phyloP scores from a whole-genome alignment of 2,888 invertebrate species.

The Drymonia ruficornis region DNA sequence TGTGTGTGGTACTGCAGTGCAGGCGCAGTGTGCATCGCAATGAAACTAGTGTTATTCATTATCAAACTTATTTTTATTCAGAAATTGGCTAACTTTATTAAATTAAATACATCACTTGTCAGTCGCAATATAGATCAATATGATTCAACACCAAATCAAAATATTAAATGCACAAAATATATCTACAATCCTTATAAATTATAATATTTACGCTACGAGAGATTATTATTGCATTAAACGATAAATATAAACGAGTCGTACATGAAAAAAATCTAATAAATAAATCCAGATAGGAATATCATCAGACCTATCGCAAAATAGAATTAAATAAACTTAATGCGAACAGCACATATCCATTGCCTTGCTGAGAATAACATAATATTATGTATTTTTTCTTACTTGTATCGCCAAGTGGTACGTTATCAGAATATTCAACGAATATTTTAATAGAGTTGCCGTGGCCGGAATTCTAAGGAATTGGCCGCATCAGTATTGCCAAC shows the following conservation, averaged over 20 bases:
- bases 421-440: too few species aligned
- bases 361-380: background rate
- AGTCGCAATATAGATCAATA: constrained; percentile 51
- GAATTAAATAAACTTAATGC: constrained; percentile 43
- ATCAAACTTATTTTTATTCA: constrained; percentile 42
- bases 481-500: too few species aligned
- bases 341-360: constrained; percentile 19
- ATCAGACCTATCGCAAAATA: constrained; percentile 19
- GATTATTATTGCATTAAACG: constrained; percentile 45
- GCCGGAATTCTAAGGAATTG: too few species aligned
- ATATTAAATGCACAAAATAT: constrained; percentile 58
- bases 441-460: too few species aligned
- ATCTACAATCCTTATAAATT: constrained; percentile 44
- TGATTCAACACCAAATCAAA: constrained; percentile 46
- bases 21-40: background rate
- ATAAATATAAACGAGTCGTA: constrained; percentile 38
- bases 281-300: constrained; percentile 23
- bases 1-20: too few species aligned
- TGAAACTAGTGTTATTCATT: constrained; percentile 4
- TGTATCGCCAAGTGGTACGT: too few species aligned
- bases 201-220: constrained; percentile 35
- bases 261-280: constrained; percentile 28
- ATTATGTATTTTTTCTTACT: too few species aligned
- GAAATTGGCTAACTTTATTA: constrained; percentile 46
- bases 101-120: constrained; percentile 51